phyloP scores from a whole-genome alignment of 2,113 vertebrate species.

The Larimichthys polyactis region DNA sequence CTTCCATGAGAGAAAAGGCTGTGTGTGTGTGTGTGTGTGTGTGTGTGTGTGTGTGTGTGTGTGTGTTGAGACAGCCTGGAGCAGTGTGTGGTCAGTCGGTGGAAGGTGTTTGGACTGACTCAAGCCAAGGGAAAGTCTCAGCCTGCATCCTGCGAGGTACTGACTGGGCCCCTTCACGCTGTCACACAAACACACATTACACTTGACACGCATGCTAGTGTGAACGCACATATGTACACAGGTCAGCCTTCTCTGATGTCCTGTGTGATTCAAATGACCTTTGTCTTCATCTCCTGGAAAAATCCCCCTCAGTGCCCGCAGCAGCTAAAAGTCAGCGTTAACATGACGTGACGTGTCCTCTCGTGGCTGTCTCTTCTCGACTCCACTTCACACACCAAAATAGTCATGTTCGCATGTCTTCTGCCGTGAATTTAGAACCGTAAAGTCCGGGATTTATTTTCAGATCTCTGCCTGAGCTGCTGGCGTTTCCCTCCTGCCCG shows the following conservation, averaged over 20 bases:
- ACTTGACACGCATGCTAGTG: constrained; percentile 4
- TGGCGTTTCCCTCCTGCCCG: constrained; percentile 15
- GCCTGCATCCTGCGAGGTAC: constrained; percentile 39
- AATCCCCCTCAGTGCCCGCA: neutral
- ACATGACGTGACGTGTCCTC: constrained; percentile 19
- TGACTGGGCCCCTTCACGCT: constrained; percentile 44
- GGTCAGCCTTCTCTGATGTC: constrained; percentile 5
- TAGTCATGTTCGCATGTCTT: constrained; percentile 9
- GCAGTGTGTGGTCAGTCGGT: constrained; percentile 46
- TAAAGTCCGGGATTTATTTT: constrained; percentile 6
- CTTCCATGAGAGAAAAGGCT: no score
- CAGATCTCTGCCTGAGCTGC: constrained; percentile 21
- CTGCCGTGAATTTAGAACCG: no score
- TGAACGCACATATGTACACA: neutral
- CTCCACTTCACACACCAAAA: neutral
- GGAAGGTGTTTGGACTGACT: constrained; percentile 63
- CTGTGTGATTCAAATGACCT: constrained; percentile 10
- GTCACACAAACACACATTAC: neutral
- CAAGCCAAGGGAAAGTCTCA: constrained; percentile 55
- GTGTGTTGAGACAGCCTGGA: constrained; percentile 34
- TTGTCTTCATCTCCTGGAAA: neutral
- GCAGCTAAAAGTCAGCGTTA: constrained; percentile 7
- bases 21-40: neutral
- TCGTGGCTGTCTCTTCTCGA: neutral
- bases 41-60: neutral